Conservation (phyloP, 2,113 vertebrate species). For the Perca flavescens region DNA sequence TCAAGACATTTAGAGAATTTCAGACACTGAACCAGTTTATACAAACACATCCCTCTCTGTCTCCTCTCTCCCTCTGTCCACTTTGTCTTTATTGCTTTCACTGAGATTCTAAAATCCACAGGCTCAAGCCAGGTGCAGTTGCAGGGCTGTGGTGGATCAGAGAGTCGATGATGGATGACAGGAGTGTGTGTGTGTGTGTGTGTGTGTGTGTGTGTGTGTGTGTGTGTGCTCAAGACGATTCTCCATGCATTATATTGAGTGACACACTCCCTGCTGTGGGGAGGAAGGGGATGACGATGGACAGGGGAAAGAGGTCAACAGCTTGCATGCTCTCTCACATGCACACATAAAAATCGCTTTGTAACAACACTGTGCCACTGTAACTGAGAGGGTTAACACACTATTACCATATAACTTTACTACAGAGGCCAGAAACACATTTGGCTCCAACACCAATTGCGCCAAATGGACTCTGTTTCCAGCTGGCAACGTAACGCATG, state of each 20-base stretch:
- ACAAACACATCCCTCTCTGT: constrained; percentile 5
- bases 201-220: constrained; percentile 35
- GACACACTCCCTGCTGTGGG: constrained; percentile 49
- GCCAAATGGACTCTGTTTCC: constrained; percentile 66
- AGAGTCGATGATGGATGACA: constrained; percentile 59
- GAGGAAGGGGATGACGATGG: constrained; percentile 42
- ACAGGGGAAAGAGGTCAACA: constrained; percentile 58
- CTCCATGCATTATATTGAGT: constrained; percentile 53
- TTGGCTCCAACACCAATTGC: constrained; percentile 58
- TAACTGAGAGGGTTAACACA: constrained; percentile 44
- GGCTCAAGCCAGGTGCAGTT: constrained; percentile 61
- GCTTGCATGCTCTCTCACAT: constrained; percentile 43
- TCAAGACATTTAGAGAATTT: not conserved
- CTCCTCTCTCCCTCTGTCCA: constrained; percentile 30
- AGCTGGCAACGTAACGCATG: constrained; percentile 41
- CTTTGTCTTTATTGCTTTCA: constrained; percentile 42
- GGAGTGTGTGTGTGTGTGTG: constrained; percentile 40
- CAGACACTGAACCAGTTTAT: not conserved
- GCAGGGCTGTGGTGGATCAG: constrained; percentile 59
- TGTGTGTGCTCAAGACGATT: constrained; percentile 53
- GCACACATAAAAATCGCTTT: not conserved
- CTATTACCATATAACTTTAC: constrained; percentile 53
- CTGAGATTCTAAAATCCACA: constrained; percentile 36
- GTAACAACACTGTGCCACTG: constrained; percentile 4
- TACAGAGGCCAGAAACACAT: constrained; percentile 55